phyloP scores from a whole-genome alignment of 2,888 invertebrate genomes.

The Cartodere bifasciata region DNA sequence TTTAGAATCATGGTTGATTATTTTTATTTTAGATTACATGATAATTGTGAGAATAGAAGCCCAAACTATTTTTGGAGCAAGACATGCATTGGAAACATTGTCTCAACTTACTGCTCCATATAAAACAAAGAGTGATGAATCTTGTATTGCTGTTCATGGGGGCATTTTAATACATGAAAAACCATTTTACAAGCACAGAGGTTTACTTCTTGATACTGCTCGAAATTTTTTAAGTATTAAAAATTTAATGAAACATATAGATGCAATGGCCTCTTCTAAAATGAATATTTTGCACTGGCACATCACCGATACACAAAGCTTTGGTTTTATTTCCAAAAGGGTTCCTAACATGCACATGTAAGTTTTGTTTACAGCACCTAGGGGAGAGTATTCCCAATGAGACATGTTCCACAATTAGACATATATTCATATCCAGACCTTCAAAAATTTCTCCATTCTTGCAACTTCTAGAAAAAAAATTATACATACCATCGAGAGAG shows the following conservation, averaged over 20 bases:
- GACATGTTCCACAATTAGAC: no score
- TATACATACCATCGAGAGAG: no score
- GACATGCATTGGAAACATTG: conserved; percentile 66
- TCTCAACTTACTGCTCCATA: conserved; percentile 48
- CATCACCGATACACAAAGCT: conserved; percentile 82
- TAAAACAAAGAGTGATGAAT: conserved; percentile 15
- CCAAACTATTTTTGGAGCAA: conserved; percentile 55
- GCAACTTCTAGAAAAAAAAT: no score
- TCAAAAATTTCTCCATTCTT: no score
- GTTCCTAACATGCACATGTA: conserved; percentile 64
- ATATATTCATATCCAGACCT: no score
- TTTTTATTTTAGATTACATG: no score
- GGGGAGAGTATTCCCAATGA: no score
- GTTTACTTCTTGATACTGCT: conserved; percentile 77
- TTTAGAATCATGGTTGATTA: no score
- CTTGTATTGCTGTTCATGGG: conserved; percentile 49
- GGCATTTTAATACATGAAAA: conserved; percentile 58
- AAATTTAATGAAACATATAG: conserved; percentile 57
- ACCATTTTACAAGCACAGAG: conserved; percentile 74
- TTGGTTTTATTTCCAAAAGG: conserved; percentile 67
- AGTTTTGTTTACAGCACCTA: no score
- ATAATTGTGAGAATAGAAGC: conserved; percentile 44
- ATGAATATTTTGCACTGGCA: conserved; percentile 93
- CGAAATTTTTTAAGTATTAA: conserved; percentile 71
- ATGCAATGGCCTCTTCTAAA: conserved; percentile 79